Evolutionary conservation across 1,140 invertebrate genomes (phyloP).

Genomic region (Monochamus saltuarius): DNA sequence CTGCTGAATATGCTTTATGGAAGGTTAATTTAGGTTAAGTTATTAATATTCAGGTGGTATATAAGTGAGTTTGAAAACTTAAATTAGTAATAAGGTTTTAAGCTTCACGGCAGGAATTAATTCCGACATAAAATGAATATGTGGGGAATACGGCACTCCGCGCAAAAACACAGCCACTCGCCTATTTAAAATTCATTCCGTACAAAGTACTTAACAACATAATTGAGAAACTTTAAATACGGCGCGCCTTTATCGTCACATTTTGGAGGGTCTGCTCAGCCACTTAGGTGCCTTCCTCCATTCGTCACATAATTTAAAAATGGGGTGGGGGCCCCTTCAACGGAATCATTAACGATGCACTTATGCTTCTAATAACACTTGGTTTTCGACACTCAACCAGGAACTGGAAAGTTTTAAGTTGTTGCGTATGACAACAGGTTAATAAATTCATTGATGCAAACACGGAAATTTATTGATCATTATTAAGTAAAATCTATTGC

Average conservation of each 20-base stretch:
- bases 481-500: no score
- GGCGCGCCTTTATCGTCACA: conserved; percentile 15
- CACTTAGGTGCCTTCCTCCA: no score
- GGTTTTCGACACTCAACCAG: no score
- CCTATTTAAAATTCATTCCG: conserved; percentile 34
- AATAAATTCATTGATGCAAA: no score
- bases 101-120: conserved; percentile 26
- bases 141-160: conserved; percentile 17
- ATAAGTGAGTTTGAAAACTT: conserved; percentile 27
- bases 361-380: no score
- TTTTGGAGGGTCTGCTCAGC: not conserved
- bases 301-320: no score
- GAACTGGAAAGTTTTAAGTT: no score
- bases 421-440: no score
- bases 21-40: conserved; percentile 22
- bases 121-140: conserved; percentile 30
- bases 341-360: no score
- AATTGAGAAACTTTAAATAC: conserved; percentile 34
- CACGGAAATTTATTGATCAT: no score
- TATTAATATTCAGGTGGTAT: conserved; percentile 28
- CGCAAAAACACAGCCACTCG: conserved; percentile 24
- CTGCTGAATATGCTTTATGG: not conserved
- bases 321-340: no score
- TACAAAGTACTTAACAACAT: conserved; percentile 34
- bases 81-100: conserved; percentile 30